These are phyloP conservation scores for Tenrec ecaudatus DNA, from an alignment of 2,113 vertebrate genomes.

Conservation along the genomic window DNA sequence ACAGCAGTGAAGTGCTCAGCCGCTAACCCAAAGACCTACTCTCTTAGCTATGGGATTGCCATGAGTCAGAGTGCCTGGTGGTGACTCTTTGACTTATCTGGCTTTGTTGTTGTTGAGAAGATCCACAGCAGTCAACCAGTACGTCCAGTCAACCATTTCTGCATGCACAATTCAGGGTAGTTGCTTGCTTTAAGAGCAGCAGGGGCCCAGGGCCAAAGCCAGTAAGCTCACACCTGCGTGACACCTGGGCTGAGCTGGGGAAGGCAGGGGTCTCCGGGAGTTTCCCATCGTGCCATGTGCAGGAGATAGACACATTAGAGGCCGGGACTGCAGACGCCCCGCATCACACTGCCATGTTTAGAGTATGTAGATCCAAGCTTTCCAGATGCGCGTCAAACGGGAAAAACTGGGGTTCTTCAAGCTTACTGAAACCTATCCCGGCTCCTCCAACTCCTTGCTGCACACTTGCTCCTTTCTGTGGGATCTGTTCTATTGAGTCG, in stretches of 20 bases:
- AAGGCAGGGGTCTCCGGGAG: rapidly evolving
- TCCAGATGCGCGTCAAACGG: constrained; percentile 61
- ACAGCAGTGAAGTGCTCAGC: neutral
- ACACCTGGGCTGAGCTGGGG: neutral
- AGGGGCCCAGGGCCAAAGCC: neutral
- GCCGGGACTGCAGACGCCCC: neutral
- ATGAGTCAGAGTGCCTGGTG: neutral
- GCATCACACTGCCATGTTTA: neutral
- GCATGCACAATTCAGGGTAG: neutral
- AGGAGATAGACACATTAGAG: neutral
- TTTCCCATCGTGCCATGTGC: neutral
- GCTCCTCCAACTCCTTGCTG: constrained; percentile 75
- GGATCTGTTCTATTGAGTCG: constrained; percentile 71
- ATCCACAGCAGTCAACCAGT: neutral
- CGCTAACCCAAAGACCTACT: neutral
- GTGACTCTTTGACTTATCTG: too few species aligned
- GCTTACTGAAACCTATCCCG: constrained; percentile 69
- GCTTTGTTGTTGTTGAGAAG: neutral
- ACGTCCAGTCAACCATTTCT: neutral
- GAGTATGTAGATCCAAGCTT: neutral
- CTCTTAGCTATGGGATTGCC: neutral
- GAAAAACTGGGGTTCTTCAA: constrained; percentile 59
- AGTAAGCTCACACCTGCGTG: rapidly evolving
- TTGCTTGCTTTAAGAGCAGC: neutral
- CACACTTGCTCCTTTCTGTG: constrained; percentile 68